Conservation (phyloP, 2,113 vertebrate species). For the Ciconia boyciana region DNA sequence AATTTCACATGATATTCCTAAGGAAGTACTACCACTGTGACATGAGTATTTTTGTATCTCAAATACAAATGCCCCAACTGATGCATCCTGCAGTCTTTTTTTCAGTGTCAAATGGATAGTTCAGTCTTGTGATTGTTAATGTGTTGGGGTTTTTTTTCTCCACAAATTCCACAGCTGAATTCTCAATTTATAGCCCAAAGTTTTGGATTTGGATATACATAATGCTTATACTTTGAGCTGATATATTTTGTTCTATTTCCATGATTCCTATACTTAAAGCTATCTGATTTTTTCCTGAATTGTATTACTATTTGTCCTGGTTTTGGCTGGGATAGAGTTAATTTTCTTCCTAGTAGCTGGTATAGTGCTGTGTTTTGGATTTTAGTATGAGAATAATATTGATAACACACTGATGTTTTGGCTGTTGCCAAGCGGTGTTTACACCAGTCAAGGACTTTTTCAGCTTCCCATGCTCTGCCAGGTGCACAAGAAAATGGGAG, state of each 20-base stretch:
- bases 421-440: no score
- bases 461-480: no score
- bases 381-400: no score
- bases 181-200: neutral
- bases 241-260: neutral
- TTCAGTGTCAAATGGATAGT: neutral
- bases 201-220: neutral
- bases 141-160: neutral
- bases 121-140: neutral
- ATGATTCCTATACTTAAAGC: neutral
- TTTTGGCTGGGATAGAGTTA: no score
- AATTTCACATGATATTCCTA: neutral
- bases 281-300: neutral
- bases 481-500: no score
- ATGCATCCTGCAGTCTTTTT: neutral
- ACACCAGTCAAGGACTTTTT: no score
- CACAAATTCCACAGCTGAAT: neutral
- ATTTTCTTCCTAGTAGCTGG: no score
- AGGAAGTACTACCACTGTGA: neutral
- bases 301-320: neutral
- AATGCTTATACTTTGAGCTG: neutral
- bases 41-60: neutral
- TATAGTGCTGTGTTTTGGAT: no score
- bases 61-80: neutral
- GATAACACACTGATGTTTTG: no score